Percentiles rank a stretch among this genome's conserved stretches.
phyloP scores from a whole-genome alignment of 2,888 invertebrate species.

The Rhagium mordax region DNA sequence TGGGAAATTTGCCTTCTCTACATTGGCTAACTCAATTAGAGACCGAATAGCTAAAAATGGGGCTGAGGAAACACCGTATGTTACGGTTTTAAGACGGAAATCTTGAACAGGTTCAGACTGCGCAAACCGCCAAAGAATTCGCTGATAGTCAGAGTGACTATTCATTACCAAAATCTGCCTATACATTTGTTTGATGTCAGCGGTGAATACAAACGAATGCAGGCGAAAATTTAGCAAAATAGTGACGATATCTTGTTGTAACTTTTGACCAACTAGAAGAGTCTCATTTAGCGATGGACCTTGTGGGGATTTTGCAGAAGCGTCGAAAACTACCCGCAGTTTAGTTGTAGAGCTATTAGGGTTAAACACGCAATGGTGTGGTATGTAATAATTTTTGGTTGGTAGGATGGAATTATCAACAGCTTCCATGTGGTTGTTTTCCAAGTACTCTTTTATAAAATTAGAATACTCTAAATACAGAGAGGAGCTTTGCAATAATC shows the following conservation, averaged over 20 bases:
- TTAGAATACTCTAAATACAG: background rate
- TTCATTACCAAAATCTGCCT: no score
- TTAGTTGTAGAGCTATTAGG: constrained; percentile 12
- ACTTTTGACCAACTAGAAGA: background rate
- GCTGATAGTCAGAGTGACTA: no score
- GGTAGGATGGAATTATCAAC: background rate
- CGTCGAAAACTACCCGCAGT: background rate
- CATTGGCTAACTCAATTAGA: no score
- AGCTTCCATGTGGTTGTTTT: constrained; percentile 1
- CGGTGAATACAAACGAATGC: no score
- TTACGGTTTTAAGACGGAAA: no score
- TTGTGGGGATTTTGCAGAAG: constrained; percentile 8
- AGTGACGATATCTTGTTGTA: constrained; percentile 7
- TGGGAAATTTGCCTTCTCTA: no score
- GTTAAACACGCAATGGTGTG: constrained; percentile 11
- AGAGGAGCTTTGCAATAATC: background rate
- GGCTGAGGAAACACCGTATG: no score
- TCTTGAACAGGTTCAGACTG: no score
- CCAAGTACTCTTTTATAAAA: constrained; percentile 3
- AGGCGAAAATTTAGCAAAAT: no score
- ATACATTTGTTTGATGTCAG: no score
- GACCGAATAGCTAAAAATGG: no score
- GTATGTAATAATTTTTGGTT: constrained; percentile 4
- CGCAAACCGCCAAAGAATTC: no score
- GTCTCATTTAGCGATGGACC: constrained; percentile 11